Base-by-base conservation (phyloP, 92 coral and sea anemone species). In the Epizoanthus scotinus region DNA sequence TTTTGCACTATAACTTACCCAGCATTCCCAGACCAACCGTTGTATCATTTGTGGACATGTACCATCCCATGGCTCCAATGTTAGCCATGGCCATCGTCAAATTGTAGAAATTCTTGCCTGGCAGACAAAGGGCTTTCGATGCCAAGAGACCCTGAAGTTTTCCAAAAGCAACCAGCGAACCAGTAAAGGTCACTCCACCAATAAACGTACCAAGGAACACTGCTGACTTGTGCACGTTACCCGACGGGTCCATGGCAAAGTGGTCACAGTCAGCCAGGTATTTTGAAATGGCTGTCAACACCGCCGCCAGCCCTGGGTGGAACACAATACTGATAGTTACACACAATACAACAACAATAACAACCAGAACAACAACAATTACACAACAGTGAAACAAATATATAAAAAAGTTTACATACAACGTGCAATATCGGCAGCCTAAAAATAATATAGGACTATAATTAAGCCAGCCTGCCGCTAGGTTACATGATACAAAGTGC, bases 131-230 rank as follows among this genome's bases (percentile, higher is more conserved):
- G 2, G 99, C 98, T 56, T 68, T 86, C 38, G 99, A 95, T 28
- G 86, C 73, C 78, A 95, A 63, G 66, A 95, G 53, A 7, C 94
- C 99, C 67, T 95, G 99, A 15, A 95, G 96, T 83, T 95, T 95
- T 55, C 99, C 99, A 86, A 95, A 95, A 24, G 99, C 99, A 54
- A 94, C 92, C 53, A 95, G 79, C 17, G 99, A 95, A 17, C 99
- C 99, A 22, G 99, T 95, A 82, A 95, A 95, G 54, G 99, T 95
- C 69, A 95, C 90, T 2, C 95, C 98, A 25, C 99, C 99, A 70
- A 95, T 95, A 56, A 73, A 91, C n/a, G 99, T 95, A 10, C 99
- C 99, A 20, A 94, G 91, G 86, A 95, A 95, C 82, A 95, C 86
- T 1, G 99, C 99, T 5, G 96, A 93, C 89, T 95, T 95, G 85